These are phyloP conservation scores for Andrena bucephala DNA, from an alignment of 2,888 invertebrate species.

Conservation along the genomic window DNA sequence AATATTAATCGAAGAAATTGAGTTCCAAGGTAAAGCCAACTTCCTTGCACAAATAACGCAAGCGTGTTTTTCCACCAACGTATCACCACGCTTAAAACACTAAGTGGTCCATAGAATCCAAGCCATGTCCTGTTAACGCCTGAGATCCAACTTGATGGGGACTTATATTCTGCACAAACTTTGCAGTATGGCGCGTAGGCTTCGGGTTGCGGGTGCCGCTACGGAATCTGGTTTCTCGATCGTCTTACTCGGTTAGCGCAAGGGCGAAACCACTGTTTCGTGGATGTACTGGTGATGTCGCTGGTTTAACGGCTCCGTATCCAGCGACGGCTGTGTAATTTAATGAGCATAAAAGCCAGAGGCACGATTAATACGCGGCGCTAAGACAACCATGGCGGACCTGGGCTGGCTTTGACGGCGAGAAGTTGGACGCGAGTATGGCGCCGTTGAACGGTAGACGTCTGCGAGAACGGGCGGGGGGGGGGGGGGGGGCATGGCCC, in stretches of 20 bases:
- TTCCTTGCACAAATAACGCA: not conserved
- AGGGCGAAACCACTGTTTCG: slow-evolving; percentile 63
- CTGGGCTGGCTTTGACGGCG: slow-evolving; percentile 36
- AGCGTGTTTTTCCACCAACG: not conserved
- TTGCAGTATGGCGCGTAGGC: slow-evolving; percentile 72
- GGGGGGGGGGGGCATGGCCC: not conserved
- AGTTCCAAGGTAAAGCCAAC: not conserved
- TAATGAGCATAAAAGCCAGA: slow-evolving; percentile 74
- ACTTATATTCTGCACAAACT: slow-evolving; percentile 73
- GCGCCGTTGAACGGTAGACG: slow-evolving; percentile 11
- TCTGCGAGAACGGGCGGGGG: not conserved
- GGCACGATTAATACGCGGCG: slow-evolving; percentile 70
- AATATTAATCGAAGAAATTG: not conserved
- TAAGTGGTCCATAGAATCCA: not conserved
- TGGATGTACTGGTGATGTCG: slow-evolving; percentile 69
- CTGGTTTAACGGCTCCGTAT: slow-evolving; percentile 70
- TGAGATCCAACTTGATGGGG: slow-evolving; percentile 48
- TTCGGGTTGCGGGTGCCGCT: slow-evolving; percentile 63
- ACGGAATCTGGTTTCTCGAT: slow-evolving; percentile 74
- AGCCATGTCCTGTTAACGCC: slow-evolving; percentile 16
- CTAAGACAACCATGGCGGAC: slow-evolving; percentile 6
- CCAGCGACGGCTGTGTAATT: slow-evolving; percentile 71
- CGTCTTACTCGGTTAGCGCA: slow-evolving; percentile 67
- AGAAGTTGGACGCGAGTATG: slow-evolving; percentile 11
- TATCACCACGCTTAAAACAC: not conserved